phyloP scores from a whole-genome alignment of 1,140 invertebrate species.

The Drosophila setifemur region DNA sequence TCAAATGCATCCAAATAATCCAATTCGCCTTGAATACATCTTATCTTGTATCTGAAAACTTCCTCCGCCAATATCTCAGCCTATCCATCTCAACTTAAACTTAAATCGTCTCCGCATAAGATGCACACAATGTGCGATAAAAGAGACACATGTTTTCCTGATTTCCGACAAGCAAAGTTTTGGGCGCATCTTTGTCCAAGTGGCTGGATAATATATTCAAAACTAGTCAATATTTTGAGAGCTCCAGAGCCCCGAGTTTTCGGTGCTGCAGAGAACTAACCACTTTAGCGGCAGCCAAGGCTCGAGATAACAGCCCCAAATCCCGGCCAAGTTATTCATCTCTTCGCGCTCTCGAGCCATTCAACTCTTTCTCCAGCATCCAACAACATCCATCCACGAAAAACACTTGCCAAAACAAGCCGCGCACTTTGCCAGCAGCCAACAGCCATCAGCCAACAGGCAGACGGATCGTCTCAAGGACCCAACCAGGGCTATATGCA shows the following conservation, averaged over 20 bases:
- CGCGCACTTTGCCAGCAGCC: conserved; percentile 45
- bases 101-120: too few species aligned
- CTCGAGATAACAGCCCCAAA: conserved; percentile 28
- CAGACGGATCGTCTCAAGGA: conserved; percentile 51
- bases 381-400: neutral
- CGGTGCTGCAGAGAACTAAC: conserved; percentile 9
- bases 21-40: too few species aligned
- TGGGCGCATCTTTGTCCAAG: neutral
- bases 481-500: conserved; percentile 25
- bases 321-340: conserved; percentile 56
- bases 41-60: too few species aligned
- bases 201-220: conserved; percentile 15
- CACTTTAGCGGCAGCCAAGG: conserved; percentile 20
- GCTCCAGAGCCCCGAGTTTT: neutral
- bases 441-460: conserved; percentile 2
- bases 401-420: conserved; percentile 73
- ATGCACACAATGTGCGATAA: neutral
- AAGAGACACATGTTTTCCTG: neutral
- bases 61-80: neutral
- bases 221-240: conserved; percentile 37
- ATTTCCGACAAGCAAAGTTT: neutral
- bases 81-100: too few species aligned
- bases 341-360: conserved; percentile 5
- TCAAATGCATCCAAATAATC: too few species aligned
- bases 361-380: conserved; percentile 39